Conservation (phyloP, 2,113 vertebrate species). For the Illadopsis cleaveri region DNA sequence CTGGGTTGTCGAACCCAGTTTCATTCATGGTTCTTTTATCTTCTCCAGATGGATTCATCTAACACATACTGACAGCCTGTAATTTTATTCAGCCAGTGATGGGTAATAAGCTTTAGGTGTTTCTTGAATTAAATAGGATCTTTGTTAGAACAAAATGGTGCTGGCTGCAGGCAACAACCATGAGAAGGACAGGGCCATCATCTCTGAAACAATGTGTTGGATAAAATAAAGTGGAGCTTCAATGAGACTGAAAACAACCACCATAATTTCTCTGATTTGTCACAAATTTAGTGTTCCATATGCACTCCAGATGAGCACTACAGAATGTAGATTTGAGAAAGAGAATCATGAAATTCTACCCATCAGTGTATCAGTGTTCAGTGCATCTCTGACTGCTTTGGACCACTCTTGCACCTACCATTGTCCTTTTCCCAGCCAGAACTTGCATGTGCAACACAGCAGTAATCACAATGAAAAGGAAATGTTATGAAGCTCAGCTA, state of each 20-base stretch:
- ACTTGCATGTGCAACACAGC: not conserved
- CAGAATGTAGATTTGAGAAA: not conserved
- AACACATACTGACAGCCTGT: slow-evolving; percentile 1
- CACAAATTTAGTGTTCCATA: not conserved
- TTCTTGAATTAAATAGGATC: not conserved
- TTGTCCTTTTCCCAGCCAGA: not conserved
- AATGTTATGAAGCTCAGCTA: not conserved
- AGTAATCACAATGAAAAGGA: not conserved
- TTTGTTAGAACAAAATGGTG: not conserved
- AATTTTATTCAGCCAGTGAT: slow-evolving; percentile 9
- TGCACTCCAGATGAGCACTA: not conserved
- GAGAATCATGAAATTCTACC: not conserved
- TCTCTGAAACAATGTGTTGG: not conserved
- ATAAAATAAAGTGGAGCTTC: not conserved
- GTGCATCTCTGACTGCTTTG: not conserved
- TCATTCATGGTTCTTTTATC: not conserved
- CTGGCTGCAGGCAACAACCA: not conserved
- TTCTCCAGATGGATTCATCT: slow-evolving; percentile 27
- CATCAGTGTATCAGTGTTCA: not conserved
- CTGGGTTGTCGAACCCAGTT: not conserved
- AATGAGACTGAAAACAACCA: not conserved
- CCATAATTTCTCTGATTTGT: not conserved
- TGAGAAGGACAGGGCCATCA: not conserved
- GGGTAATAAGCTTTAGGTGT: not conserved
- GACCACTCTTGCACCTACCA: not conserved